Base-by-base conservation (phyloP, 2,113 vertebrate species). In the Oryzias curvinotus region DNA sequence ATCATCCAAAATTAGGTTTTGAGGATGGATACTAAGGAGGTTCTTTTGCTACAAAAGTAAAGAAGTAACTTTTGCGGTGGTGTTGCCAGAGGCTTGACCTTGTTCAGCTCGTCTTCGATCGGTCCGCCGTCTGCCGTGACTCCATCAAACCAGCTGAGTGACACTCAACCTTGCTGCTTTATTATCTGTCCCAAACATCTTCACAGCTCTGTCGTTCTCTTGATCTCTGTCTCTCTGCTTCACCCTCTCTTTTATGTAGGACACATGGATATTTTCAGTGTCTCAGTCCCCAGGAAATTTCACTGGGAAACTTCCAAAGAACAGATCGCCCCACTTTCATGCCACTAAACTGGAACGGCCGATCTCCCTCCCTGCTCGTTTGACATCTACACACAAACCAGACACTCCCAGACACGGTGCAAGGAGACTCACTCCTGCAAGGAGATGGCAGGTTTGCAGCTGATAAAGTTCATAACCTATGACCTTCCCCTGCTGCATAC, bases 221-320 rank as follows among this genome's bases (percentile, higher is more conserved):
- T 21, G 25, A 44, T 68, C 30, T 23, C 50, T 66, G 70, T 65
- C 63, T 78, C 77, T 73, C 60, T 51, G 69, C 47, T 74, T 73
- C 84, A 48, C 78, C 23, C 63, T 81, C 62, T 82, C 59, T 75
- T 77, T 73, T 89, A 93, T 92, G 86, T 93, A 91, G 91, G 91
- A 89, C 91, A 90, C 80, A 84, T 77, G 76, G 91, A 91, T 91
- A 89, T 91, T 92, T 91, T 91, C 91, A 86, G 91, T 87, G 86
- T 90, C 91, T 92, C 48, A 50, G 92, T 90, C 91, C 92, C 91
- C 83, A 88, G 89, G 91, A 92, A 88, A 87, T 88, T 90, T 90
- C 74, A 78, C 90, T 92, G 91, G 91, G 90, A 92, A 91, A 92
- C 89, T 91, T 92, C 91, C 91, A 93, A 91, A 91, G 92, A 90